Conservation (phyloP, 2,113 vertebrate genomes). For the Ginglymostoma cirratum region DNA sequence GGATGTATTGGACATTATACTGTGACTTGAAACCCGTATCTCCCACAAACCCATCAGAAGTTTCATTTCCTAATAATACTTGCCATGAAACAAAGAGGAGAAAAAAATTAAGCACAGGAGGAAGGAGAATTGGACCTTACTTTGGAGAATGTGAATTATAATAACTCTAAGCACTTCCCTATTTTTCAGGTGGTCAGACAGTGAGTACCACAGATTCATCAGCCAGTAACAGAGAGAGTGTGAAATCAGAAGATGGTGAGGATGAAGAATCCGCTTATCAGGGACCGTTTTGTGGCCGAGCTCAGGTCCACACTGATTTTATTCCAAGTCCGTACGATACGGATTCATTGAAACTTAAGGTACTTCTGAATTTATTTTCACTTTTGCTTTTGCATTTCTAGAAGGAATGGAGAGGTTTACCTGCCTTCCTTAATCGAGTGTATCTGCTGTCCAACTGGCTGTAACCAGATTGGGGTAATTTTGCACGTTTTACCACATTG, state of each 20-base stretch:
- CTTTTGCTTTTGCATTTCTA: neutral
- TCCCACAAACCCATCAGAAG: neutral
- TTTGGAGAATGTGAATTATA: neutral
- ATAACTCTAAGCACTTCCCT: neutral
- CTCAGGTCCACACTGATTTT: constrained; percentile 92
- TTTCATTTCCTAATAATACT: neutral
- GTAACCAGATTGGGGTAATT: too few relatives aligned
- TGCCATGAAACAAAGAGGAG: neutral
- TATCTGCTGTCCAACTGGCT: neutral
- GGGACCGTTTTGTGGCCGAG: constrained; percentile 93
- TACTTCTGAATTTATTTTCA: constrained; percentile 43
- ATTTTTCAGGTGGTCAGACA: constrained; percentile 79
- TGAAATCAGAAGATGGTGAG: constrained; percentile 95
- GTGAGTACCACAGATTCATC: constrained; percentile 98
- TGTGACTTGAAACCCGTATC: neutral
- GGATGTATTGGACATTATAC: neutral
- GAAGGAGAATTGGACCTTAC: neutral
- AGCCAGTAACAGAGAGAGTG: constrained; percentile 91
- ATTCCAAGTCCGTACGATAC: constrained; percentile 96
- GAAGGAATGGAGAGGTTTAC: neutral
- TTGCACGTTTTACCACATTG: too few relatives aligned
- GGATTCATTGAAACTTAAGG: constrained; percentile 96
- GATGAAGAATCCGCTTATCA: constrained; percentile 91
- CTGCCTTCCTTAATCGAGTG: neutral
- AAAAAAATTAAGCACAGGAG: neutral